Percentiles rank a stretch among this genome's conserved stretches.
Conservation (phyloP, 1,140 invertebrate genomes). For the Chironomus striatipennis region DNA sequence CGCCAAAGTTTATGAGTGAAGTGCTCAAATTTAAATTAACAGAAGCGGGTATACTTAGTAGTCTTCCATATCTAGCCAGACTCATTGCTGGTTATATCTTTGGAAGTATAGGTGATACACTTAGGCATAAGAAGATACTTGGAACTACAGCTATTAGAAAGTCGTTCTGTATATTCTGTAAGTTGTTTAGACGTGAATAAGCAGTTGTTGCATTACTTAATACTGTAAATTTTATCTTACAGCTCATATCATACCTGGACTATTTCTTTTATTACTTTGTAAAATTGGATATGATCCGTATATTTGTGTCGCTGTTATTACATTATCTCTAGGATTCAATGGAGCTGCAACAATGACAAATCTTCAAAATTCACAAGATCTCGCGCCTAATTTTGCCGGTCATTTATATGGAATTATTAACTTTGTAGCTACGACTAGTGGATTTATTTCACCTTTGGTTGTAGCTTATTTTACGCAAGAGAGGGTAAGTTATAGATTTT, state of each 20-base stretch:
- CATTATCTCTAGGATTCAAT: slow-evolving; percentile 61
- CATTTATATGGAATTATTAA: slow-evolving; percentile 60
- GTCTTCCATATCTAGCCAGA: slow-evolving; percentile 57
- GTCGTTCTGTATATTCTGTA: slow-evolving; percentile 60
- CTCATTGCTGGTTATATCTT: slow-evolving; percentile 55
- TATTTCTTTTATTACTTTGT: slow-evolving; percentile 49
- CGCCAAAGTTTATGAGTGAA: slow-evolving; percentile 73
- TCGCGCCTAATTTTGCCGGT: slow-evolving; percentile 65
- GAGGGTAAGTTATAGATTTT: slow-evolving; percentile 45
- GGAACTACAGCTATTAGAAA: slow-evolving; percentile 55
- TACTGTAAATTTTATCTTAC: slow-evolving; percentile 30
- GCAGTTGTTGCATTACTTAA: not conserved
- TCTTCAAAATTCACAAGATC: slow-evolving; percentile 71
- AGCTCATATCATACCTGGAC: slow-evolving; percentile 58
- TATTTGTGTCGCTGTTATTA: slow-evolving; percentile 50
- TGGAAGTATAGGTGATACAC: slow-evolving; percentile 54
- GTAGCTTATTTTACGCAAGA: slow-evolving; percentile 51
- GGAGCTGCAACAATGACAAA: slow-evolving; percentile 70
- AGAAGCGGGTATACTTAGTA: slow-evolving; percentile 58
- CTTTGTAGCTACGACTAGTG: slow-evolving; percentile 54
- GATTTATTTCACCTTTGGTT: slow-evolving; percentile 56
- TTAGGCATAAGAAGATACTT: slow-evolving; percentile 48
- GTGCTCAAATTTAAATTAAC: slow-evolving; percentile 77
- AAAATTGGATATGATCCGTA: slow-evolving; percentile 53
- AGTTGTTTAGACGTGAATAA: slow-evolving; percentile 33